Evolutionary conservation across 2,888 invertebrate species (phyloP), one percentile per base, ranked within the genome.

Genomic region (Macaria notata): DNA sequence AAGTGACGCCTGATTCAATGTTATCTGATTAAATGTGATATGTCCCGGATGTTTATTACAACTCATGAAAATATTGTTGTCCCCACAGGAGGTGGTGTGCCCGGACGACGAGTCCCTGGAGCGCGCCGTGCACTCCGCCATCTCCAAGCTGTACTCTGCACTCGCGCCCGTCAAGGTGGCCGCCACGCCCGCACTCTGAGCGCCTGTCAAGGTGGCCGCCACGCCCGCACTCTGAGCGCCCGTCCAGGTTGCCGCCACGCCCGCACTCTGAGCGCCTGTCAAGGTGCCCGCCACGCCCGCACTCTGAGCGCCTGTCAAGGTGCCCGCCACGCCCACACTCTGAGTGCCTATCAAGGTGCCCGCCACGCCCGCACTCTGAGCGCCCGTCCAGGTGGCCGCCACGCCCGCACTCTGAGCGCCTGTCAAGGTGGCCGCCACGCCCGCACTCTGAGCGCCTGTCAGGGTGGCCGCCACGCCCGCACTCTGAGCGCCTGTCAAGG

Each of bases 81-180:
- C 33, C 33, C 19, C 19, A 19, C 19, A 97, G 95, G 94, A 95
- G 69, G 98, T 98, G 9, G 92, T 92, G 3, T 98, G 98, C 75
- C 91, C 93, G 0, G 95, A 94, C 9, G 98, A 98, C 86, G 96
- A 96, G 69, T 92, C 93, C 0, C 92, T 98, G 41, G 95, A 96
- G 71, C 96, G 97, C 78, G 95, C 96, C 62, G 95, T 98, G 2
- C 95, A 95, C 72, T 96, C 97, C 0, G 97, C 98, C 0, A 94
- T 98, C 33, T 93, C 93, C 39, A 96, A 97, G 79, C 89, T 99
- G 56, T 95, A 97, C 88, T 94, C 96, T 60, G 96, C 98, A 7
- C 93, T 98, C 3, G 95, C 93, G 57, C 93, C 92, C 46, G 81
- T 83, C 72, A 70, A 66, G 31, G 68, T 65, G 39, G 4, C 45